Conservation (phyloP, 1,140 invertebrate genomes). For the Acromyrmex charruanus region DNA sequence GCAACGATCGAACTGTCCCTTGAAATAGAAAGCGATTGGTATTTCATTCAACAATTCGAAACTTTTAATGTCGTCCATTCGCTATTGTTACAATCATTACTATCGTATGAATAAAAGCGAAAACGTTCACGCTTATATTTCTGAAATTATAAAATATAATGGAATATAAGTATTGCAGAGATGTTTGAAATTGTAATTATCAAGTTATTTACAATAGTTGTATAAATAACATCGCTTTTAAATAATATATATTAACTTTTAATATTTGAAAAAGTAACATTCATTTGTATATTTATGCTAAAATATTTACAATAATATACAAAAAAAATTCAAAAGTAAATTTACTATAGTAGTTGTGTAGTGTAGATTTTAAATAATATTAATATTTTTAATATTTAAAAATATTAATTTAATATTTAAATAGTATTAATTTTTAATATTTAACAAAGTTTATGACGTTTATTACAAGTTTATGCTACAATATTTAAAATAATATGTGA, state of each 20-base stretch:
- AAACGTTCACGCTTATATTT: background rate
- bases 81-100: background rate
- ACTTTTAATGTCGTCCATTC: slow-evolving; percentile 36
- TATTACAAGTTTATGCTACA: background rate
- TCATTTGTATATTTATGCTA: background rate
- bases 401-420: background rate
- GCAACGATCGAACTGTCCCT: slow-evolving; percentile 4
- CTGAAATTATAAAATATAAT: slow-evolving; percentile 2
- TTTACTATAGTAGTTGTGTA: background rate
- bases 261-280: background rate
- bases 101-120: background rate
- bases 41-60: slow-evolving; percentile 42
- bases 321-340: background rate
- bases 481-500: background rate
- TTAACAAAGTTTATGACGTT: background rate
- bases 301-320: background rate
- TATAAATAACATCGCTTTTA: background rate
- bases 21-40: slow-evolving; percentile 5
- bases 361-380: background rate
- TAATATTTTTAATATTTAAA: too few relatives aligned
- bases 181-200: slow-evolving; percentile 4
- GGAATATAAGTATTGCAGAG: background rate
- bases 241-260: slow-evolving; percentile 6
- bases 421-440: slow-evolving; percentile 1
- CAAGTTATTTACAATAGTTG: background rate